Base-by-base conservation (phyloP, 2,888 invertebrate species). In the Agonopterix subpropinquella region DNA sequence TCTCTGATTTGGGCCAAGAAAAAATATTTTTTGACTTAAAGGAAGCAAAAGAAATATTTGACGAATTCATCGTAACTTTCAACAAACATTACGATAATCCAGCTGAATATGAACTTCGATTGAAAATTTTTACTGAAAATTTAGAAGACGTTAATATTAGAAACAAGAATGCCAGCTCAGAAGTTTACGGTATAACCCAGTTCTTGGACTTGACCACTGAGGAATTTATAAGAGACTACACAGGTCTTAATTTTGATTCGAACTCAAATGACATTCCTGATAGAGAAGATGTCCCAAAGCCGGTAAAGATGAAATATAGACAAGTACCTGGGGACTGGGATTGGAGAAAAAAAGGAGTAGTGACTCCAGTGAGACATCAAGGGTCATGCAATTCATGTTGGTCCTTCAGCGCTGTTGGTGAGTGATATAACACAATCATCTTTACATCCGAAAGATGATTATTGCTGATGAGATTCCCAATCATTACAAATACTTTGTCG, bases 321-420 rank as follows among this genome's bases (percentile, higher is more conserved):
- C 3, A 5, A 39, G 35, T 43, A 7, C 43, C 43, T n/a, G 43
- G 35, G 2, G 0, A 43, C 8, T 43, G 28, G 28, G 43, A 43
- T n/a, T 46, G 41, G 37, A 8, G 46, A 15, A 8, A 5, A 28
- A 2, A 28, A 28, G 28, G 28, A 5, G 28, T 28, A 28, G 28
- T 28, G 5, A 28, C 28, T 28, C 28, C 28, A 28, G 28, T 28
- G 28, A 28, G 28, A 28, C 5, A 28, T 28, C 28, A 28, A 28
- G 5, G 28, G 1, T 28, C 28, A 28, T 28, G 28, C 28, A 5
- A 7, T 28, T 28, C 28, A 28, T 28, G 46, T 18, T 46, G 45
- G 43, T 18, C 44, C 0, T 46, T 47, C 11, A 44, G 46, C 37
- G 50, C 47, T 9, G 35, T 44, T 8, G 50, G 50, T 50, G 41